Conservation (phyloP, 1,140 invertebrate species). For the Onthophagus taurus region DNA sequence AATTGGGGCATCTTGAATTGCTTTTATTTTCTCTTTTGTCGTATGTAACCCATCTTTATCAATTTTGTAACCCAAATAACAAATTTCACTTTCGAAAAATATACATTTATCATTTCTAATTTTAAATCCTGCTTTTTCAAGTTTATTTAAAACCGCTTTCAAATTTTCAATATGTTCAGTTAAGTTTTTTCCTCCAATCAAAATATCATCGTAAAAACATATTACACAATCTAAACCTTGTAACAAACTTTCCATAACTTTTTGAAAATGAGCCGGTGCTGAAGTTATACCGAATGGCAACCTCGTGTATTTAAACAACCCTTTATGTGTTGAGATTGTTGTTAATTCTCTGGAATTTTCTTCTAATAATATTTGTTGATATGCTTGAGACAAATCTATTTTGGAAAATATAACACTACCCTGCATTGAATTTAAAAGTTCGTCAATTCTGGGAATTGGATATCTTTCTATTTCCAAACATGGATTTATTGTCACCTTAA, state of each 20-base stretch:
- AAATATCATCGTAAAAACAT: constrained; percentile 21
- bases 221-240: constrained; percentile 15
- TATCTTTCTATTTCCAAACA: constrained; percentile 19
- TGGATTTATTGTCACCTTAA: constrained; percentile 13
- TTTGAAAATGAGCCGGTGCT: constrained; percentile 24
- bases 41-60: constrained; percentile 9
- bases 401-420: constrained; percentile 23
- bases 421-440: constrained; percentile 20
- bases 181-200: constrained; percentile 12
- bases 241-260: constrained; percentile 22
- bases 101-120: constrained; percentile 11
- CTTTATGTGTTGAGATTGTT: constrained; percentile 31
- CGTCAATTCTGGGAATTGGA: constrained; percentile 20
- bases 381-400: constrained; percentile 31
- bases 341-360: constrained; percentile 25
- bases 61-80: constrained; percentile 11
- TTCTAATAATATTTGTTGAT: constrained; percentile 28
- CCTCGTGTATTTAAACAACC: constrained; percentile 30
- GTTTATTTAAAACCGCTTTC: constrained; percentile 1
- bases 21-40: constrained; percentile 19
- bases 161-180: constrained; percentile 2
- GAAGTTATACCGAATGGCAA: constrained; percentile 31
- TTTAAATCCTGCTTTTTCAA: constrained; percentile 2
- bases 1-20: constrained; percentile 22
- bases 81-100: constrained; percentile 9